These are phyloP conservation scores for Hyperopisus bebe DNA, from an alignment of 2,113 vertebrate species.

Conservation along the genomic window DNA sequence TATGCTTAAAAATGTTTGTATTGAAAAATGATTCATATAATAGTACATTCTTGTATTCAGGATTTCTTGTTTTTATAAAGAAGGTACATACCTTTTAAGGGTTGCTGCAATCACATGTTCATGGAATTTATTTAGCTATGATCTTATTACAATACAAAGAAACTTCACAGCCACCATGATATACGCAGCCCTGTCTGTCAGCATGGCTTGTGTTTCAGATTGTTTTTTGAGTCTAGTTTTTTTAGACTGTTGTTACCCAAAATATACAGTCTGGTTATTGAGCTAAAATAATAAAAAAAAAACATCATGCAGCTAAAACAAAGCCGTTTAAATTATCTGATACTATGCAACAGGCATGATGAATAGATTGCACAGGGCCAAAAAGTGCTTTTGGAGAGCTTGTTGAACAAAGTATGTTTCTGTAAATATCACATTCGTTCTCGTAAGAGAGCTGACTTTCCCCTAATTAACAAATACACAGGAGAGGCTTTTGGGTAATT, in stretches of 20 bases:
- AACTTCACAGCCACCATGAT: background rate
- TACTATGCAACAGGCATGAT: background rate
- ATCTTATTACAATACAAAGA: background rate
- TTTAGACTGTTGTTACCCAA: background rate
- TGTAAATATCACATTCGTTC: conserved; percentile 8
- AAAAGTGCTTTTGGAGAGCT: background rate
- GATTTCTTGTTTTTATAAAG: background rate
- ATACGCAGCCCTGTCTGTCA: background rate
- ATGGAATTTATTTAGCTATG: background rate
- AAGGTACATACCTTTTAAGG: background rate
- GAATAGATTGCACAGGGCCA: background rate
- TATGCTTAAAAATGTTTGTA: background rate
- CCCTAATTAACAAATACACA: conserved; percentile 16
- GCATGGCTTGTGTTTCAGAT: background rate
- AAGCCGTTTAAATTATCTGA: background rate
- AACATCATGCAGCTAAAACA: background rate
- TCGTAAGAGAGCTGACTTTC: conserved; percentile 4
- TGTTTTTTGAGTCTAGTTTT: background rate
- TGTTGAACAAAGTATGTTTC: conserved; percentile 7
- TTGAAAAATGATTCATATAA: background rate
- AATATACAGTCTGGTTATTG: background rate
- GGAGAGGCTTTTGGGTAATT: background rate
- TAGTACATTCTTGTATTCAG: background rate
- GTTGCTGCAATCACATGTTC: background rate
- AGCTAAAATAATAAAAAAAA: background rate